phyloP scores from a whole-genome alignment of 2,888 invertebrate species.

The Teleogryllus oceanicus region DNA sequence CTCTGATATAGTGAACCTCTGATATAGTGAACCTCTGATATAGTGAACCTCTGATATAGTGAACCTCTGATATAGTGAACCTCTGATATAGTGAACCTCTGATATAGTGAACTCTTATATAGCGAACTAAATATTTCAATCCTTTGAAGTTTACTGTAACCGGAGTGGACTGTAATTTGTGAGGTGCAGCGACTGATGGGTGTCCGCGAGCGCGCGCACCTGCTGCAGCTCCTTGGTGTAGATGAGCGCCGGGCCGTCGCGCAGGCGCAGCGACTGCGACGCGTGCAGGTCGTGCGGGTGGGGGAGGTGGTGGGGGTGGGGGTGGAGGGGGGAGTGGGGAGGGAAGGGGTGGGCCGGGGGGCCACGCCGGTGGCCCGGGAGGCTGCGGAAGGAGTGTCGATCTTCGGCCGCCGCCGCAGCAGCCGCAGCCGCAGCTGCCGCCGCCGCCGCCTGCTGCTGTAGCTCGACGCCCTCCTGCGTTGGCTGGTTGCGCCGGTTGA shows the following conservation, averaged over 20 bases:
- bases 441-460: conserved; percentile 4
- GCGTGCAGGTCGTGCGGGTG: conserved; percentile 39
- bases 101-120: too few relatives aligned
- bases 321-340: conserved; percentile 21
- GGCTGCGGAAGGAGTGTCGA: conserved; percentile 29
- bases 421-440: conserved; percentile 19
- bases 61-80: too few relatives aligned
- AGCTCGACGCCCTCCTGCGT: conserved; percentile 20
- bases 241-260: conserved; percentile 50
- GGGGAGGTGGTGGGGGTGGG: neutral
- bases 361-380: conserved; percentile 27
- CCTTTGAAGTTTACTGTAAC: too few relatives aligned
- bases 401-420: conserved; percentile 25
- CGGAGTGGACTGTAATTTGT: too few relatives aligned
- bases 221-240: conserved; percentile 37
- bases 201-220: neutral
- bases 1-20: too few relatives aligned
- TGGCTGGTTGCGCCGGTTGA: conserved; percentile 60
- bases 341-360: neutral
- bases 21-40: too few relatives aligned
- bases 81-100: too few relatives aligned
- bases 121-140: too few relatives aligned
- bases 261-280: conserved; percentile 45
- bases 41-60: too few relatives aligned
- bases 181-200: too few relatives aligned